These are phyloP conservation scores for Xiphophorus birchmanni DNA, from an alignment of 2,797 vertebrate species.

Conservation along the genomic window DNA sequence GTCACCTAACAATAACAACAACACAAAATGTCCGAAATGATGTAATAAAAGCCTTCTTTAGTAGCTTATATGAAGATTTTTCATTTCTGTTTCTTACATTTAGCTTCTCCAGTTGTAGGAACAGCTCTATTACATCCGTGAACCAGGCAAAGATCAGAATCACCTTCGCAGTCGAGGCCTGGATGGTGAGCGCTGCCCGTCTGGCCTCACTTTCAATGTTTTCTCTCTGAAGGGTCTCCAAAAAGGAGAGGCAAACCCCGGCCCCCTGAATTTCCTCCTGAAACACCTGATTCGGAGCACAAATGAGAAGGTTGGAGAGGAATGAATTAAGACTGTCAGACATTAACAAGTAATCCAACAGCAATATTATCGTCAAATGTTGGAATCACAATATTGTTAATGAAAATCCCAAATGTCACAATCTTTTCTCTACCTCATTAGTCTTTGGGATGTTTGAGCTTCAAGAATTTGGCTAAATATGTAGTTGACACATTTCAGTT, in stretches of 20 bases:
- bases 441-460: background rate
- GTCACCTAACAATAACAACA: conserved; percentile 55
- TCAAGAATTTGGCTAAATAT: background rate
- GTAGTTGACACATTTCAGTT: background rate
- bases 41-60: background rate
- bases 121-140: conserved; percentile 70
- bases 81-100: conserved; percentile 69
- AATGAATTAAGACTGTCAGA: background rate
- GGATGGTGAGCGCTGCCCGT: conserved; percentile 68
- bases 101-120: conserved; percentile 66
- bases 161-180: conserved; percentile 74
- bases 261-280: conserved; percentile 65
- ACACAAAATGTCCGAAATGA: background rate
- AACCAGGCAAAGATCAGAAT: conserved; percentile 79
- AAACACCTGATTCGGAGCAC: conserved; percentile 59
- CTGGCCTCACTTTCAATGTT: conserved; percentile 65
- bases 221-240: conserved; percentile 70
- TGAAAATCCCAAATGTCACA: background rate
- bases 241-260: conserved; percentile 77
- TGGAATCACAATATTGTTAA: background rate
- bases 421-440: background rate
- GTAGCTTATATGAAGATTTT: background rate
- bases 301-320: background rate
- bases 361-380: background rate
- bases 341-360: background rate